Evolutionary conservation across 1,140 invertebrate genomes (phyloP).

Genomic region (roundworm (Caenorhabditis elegans)): WBcel235 BX284603.4:7905001-7905500

Average conservation of each 20-base stretch:
- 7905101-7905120: conserved; percentile 55
- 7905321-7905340: background rate
- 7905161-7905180: conserved; percentile 52
- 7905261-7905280: conserved; percentile 66
- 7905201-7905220: conserved; percentile 86
- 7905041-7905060: conserved; percentile 53
- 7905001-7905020: background rate
- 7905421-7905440: conserved; percentile 57
- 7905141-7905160: conserved; percentile 77
- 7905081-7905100: conserved; percentile 54
- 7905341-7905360: too few species aligned
- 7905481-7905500: conserved; percentile 75
- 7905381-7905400: conserved; percentile 76
- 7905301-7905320: conserved; percentile 67
- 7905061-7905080: conserved; percentile 57
- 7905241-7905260: conserved; percentile 81
- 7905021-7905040: conserved; percentile 35
- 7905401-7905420: conserved; percentile 70
- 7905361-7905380: conserved; percentile 75
- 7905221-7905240: conserved; percentile 72
- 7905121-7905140: conserved; percentile 72
- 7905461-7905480: conserved; percentile 90
- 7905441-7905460: conserved; percentile 83
- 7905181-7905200: conserved; percentile 73
- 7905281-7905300: conserved; percentile 73